Evolutionary conservation across 2,888 invertebrate species (phyloP), one percentile per base, ranked within the genome.

Genomic region (Therioaphis trifolii): DNA sequence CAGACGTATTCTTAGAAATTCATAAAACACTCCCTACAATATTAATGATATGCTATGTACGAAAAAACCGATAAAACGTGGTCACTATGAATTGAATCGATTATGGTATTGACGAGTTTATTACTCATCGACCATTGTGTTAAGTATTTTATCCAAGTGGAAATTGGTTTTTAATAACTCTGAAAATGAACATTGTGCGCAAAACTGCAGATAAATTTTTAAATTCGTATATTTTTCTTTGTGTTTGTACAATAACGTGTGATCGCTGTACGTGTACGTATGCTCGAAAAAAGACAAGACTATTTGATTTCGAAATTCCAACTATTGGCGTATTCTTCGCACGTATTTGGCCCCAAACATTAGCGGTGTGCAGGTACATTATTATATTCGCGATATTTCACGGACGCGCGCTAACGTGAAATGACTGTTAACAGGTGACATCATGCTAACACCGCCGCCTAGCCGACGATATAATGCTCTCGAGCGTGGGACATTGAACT

Each of bases 381-480:
- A 29, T 29, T 63, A 29, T 29, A 77, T 79, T 79, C 27, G 68
- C 69, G 14, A 55, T 69, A 21, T 79, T 69, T 55, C 69, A 79
- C 55, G 55, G 68, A 79, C 55, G 24, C 68, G 49, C 63, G 21
- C 63, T 52, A 40, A 78, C 78, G 68, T 68, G 78, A 68, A 78
- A 55, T 35, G 66, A 68, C 68, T 78, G 40, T 46, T 40, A 78
- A 78, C 78, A 52, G 66, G 66, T 68, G 66, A 78, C 77, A 78
- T 78, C 77, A 68, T 18, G 52, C 9, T 35, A 77, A 66, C 46
- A 77, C 63, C 66, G 35, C 35, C n/a, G n/a, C n/a, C n/a, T 78
- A 78, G 52, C 52, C 29, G 18, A 76, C 27, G 5, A 3, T 58
- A 58, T 35, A 74, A 15, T 43, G 27, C 43, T 18, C n/a, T 14